Conservation (phyloP, 2,113 vertebrate species). For the Taurulus bubalis region DNA sequence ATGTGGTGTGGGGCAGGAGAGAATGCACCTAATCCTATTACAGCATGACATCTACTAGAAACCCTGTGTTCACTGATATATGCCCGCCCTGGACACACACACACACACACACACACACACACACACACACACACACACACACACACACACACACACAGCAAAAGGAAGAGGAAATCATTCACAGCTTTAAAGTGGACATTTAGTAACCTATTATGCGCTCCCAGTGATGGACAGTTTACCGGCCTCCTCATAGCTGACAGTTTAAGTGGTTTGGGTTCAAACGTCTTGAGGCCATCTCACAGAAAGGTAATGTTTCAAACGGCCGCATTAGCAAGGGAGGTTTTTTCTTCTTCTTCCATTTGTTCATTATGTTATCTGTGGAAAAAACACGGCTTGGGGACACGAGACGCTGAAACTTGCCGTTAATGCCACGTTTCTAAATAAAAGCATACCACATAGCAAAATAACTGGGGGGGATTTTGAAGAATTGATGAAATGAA, state of each 20-base stretch:
- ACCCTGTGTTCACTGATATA: conserved; percentile 59
- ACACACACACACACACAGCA: conserved; percentile 20
- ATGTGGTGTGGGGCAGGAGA: conserved; percentile 45
- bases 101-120: conserved; percentile 14
- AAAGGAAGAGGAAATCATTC: conserved; percentile 36
- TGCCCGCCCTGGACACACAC: conserved; percentile 12
- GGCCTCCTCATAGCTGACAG: conserved; percentile 47
- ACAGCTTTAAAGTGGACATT: conserved; percentile 47
- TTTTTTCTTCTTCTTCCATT: conserved; percentile 14
- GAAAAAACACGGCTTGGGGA: conserved; percentile 11
- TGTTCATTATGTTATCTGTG: conserved; percentile 48
- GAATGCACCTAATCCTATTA: conserved; percentile 76
- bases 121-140: conserved; percentile 14
- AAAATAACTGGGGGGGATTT: neutral
- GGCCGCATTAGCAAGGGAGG: conserved; percentile 43
- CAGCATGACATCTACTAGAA: conserved; percentile 75
- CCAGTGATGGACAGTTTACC: conserved; percentile 55
- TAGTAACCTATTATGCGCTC: conserved; percentile 53
- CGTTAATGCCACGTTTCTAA: too few relatives aligned
- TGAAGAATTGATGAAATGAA: neutral
- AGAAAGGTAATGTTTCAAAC: conserved; percentile 56
- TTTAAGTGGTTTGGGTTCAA: conserved; percentile 69
- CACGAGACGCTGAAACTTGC: too few relatives aligned
- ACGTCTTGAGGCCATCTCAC: conserved; percentile 41
- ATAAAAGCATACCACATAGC: too few relatives aligned